Percentiles rank a stretch among this genome's conserved stretches.
These are phyloP conservation scores for Tiphia femorata DNA, from an alignment of 2,888 invertebrate species.

Conservation along the genomic window DNA sequence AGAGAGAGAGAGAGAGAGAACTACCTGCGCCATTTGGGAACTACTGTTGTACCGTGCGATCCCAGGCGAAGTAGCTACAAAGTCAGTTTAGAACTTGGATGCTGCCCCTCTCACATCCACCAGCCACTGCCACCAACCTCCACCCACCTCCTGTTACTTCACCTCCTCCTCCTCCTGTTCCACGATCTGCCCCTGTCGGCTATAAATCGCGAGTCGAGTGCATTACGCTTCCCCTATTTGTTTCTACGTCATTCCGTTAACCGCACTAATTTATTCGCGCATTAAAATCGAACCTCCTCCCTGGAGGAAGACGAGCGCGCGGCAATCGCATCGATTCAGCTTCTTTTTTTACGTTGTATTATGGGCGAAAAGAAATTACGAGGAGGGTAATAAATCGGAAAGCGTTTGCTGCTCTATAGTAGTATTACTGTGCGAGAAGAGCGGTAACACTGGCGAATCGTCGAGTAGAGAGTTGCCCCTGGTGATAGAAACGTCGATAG, in stretches of 20 bases:
- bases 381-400: no score
- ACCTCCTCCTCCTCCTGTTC: conserved; percentile 38
- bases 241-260: conserved; percentile 1
- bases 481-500: no score
- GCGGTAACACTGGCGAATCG: no score
- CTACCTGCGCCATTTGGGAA: conserved; percentile 41
- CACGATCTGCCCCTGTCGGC: conserved; percentile 31
- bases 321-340: background rate
- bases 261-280: conserved; percentile 4
- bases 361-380: no score
- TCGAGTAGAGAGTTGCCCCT: no score
- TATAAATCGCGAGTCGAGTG: conserved; percentile 35
- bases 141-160: no score
- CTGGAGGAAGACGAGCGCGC: background rate
- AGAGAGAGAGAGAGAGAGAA: background rate
- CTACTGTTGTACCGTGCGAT: conserved; percentile 26
- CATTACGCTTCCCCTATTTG: conserved; percentile 31
- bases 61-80: conserved; percentile 23
- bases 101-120: no score
- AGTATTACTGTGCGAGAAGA: no score
- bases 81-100: conserved; percentile 43
- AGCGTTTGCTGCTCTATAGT: no score
- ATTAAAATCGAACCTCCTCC: background rate
- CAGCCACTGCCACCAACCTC: no score
- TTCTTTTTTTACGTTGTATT: background rate